phyloP scores from a whole-genome alignment of 2,888 invertebrate genomes.

The Idaea dimidiata region DNA sequence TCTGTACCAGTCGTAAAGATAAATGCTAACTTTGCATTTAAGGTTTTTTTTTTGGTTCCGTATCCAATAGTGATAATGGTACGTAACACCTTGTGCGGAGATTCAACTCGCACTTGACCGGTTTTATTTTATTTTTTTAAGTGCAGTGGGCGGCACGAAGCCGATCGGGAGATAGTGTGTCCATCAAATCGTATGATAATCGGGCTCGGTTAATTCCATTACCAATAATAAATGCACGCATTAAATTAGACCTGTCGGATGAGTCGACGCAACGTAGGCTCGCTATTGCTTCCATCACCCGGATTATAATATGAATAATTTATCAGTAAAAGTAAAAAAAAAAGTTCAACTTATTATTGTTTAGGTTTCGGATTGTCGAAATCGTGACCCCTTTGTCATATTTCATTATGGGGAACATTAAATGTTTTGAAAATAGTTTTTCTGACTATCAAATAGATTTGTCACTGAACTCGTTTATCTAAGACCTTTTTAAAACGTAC shows the following conservation, averaged over 20 bases:
- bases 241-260: slow-evolving; percentile 79
- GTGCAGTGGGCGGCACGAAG: slow-evolving; percentile 68
- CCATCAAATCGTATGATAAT: slow-evolving; percentile 81
- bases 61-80: too few relatives aligned
- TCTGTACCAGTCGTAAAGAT: too few relatives aligned
- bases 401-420: not conserved
- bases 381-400: slow-evolving; percentile 50
- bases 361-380: slow-evolving; percentile 64
- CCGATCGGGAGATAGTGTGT: slow-evolving; percentile 74
- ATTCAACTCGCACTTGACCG: too few relatives aligned
- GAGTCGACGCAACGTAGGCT: slow-evolving; percentile 70
- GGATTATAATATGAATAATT: slow-evolving; percentile 80
- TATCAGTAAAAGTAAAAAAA: slow-evolving; percentile 66
- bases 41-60: too few relatives aligned
- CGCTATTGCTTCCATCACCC: slow-evolving; percentile 70
- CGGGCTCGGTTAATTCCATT: slow-evolving; percentile 79
- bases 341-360: slow-evolving; percentile 65
- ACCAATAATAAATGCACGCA: slow-evolving; percentile 80
- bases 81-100: too few relatives aligned
- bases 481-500: not conserved
- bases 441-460: not conserved
- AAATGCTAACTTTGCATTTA: too few relatives aligned
- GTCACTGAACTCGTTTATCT: not conserved
- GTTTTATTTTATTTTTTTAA: slow-evolving; percentile 55
- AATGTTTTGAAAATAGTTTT: not conserved